Base-by-base conservation (phyloP, 2,888 invertebrate species). In the Meta bourneti region DNA sequence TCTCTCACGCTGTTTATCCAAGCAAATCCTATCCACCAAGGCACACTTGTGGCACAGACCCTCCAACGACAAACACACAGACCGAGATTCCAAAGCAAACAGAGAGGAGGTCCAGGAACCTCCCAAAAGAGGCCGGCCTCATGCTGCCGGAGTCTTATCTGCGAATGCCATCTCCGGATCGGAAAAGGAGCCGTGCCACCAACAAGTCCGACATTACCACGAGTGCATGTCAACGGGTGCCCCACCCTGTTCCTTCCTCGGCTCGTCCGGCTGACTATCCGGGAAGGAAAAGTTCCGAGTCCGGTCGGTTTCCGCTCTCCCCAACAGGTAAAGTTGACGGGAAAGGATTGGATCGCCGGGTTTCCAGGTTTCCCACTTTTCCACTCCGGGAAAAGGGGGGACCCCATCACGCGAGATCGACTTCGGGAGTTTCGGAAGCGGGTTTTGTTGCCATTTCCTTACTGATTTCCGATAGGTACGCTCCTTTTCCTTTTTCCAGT, bases 211-310 rank as follows among this genome's bases (percentile, higher is more conserved):
- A 52, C 51, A n/a, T 52, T 61, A 13, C 61, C 80, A 69, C 52
- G 83, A 48, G 77, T 52, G 61, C 52, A 72, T 61, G 48, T 70
- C 54, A 54, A 8, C 72, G 13, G 48, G 81, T 80, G 84, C 90
- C 87, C 91, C 91, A 86, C 90, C 90, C 83, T 78, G 81, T 91
- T 86, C 87, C 91, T 79, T 71, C 87, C 87, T 80, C 49, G 51
- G 16, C 20, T 20, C 71, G 83, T 83, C 89, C 89, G 77, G 86
- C 78, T 20, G 77, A 69, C 77, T 83, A 83, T 86, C 86, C 90
- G 91, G 86, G 90, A 90, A 83, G 90, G 84, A 84, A 85, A 80
- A 83, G 91, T 87, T 80, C 81, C 86, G 77, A 75, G 90, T 91
- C 90, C 90, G 90, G 90, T 85, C 75, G 84, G 84, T 86, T 91